Conservation (phyloP, 2,797 vertebrate species). For the Neopelma chrysocephalum region DNA sequence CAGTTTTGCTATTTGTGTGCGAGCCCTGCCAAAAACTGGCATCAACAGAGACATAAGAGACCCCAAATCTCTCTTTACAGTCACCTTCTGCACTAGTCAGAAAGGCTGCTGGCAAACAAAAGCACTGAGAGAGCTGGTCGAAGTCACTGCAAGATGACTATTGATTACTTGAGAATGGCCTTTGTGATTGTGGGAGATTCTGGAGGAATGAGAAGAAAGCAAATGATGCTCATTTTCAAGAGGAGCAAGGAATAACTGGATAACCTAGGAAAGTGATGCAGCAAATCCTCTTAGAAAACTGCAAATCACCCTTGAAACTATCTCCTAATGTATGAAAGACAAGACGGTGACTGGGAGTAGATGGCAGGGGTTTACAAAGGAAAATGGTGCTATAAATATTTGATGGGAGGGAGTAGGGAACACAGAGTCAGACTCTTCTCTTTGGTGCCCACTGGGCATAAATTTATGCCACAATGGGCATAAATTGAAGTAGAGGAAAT, state of each 20-base stretch:
- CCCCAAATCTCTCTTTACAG: not conserved
- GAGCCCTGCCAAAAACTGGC: not conserved
- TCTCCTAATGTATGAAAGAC: not conserved
- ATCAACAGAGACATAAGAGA: not conserved
- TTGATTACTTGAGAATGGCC: not conserved
- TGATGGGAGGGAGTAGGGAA: not conserved
- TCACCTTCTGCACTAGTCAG: not conserved
- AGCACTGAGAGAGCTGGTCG: not conserved
- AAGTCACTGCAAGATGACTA: not conserved
- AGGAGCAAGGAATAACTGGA: not conserved
- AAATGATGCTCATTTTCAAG: not conserved
- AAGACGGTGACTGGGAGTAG: not conserved
- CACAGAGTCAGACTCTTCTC: not conserved
- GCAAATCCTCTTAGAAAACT: not conserved
- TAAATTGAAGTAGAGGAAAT: not conserved
- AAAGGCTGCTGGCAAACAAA: not conserved
- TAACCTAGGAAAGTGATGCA: not conserved
- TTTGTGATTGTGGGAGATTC: not conserved
- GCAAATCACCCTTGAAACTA: not conserved
- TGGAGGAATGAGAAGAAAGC: not conserved
- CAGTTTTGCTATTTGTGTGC: not conserved
- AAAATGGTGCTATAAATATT: not conserved
- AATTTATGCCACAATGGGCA: too few species aligned
- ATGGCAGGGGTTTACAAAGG: not conserved
- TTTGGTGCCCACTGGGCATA: not conserved